Conservation (phyloP, 2,113 vertebrate genomes). For the Spizaetus ornatus region DNA sequence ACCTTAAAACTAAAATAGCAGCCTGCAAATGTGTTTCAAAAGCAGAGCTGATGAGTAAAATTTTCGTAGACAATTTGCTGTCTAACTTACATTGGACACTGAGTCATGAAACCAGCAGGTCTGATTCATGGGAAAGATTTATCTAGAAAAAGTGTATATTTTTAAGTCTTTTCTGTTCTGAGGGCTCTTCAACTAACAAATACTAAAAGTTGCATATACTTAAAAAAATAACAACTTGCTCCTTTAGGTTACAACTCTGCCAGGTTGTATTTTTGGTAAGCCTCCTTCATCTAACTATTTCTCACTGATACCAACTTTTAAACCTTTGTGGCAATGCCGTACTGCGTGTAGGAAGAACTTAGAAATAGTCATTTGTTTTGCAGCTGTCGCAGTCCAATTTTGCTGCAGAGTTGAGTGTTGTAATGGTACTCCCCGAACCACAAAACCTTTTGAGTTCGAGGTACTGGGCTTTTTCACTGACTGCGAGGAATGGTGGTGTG, state of each 20-base stretch:
- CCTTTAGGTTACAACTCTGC: not conserved
- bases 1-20: conserved; percentile 16
- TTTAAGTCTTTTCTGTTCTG: not conserved
- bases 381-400: rapidly evolving
- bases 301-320: not conserved
- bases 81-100: not conserved
- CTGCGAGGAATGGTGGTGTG: rapidly evolving
- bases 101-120: not conserved
- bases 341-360: not conserved
- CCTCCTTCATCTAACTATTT: not conserved
- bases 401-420: not conserved
- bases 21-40: not conserved
- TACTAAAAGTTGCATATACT: not conserved
- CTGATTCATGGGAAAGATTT: not conserved
- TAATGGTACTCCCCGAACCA: not conserved
- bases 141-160: not conserved
- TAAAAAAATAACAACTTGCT: not conserved
- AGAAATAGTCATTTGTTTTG: not conserved
- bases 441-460: not conserved
- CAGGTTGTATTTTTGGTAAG: not conserved
- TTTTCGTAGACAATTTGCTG: not conserved
- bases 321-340: rapidly evolving
- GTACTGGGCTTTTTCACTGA: not conserved
- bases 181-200: not conserved
- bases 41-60: not conserved